Conservation (phyloP, 2,113 vertebrate genomes). For the Siphamia tubifer region DNA sequence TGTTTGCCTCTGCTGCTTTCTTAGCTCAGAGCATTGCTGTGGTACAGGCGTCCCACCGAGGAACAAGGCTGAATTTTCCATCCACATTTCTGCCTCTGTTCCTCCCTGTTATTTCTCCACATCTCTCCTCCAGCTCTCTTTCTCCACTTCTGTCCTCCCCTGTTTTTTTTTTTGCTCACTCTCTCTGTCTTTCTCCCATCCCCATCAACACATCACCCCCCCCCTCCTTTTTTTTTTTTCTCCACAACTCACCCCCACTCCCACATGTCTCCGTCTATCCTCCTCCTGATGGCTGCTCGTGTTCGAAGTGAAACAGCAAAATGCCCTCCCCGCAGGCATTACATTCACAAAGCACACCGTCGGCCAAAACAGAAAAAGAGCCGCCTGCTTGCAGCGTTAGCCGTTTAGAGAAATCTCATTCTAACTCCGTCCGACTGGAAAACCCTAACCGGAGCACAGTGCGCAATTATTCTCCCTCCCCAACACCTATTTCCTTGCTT, state of each 20-base stretch:
- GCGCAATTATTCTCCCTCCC: constrained; percentile 69
- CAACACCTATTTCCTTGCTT: constrained; percentile 63
- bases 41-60: constrained; percentile 66
- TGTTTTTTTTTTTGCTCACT: no score
- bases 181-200: neutral
- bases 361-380: constrained; percentile 34
- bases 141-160: constrained; percentile 42
- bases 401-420: constrained; percentile 69
- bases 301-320: constrained; percentile 62
- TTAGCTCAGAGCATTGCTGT: constrained; percentile 63
- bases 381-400: constrained; percentile 62
- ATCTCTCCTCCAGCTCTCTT: constrained; percentile 61
- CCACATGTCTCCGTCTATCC: constrained; percentile 26
- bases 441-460: constrained; percentile 54
- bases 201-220: constrained; percentile 20
- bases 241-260: neutral
- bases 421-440: constrained; percentile 54
- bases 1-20: constrained; percentile 59
- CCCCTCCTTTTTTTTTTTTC: neutral
- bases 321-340: constrained; percentile 56
- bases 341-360: constrained; percentile 54
- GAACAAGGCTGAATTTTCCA: constrained; percentile 64
- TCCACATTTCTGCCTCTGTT: constrained; percentile 51
- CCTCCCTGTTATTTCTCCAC: constrained; percentile 49
- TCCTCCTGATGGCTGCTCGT: constrained; percentile 54